Conservation (phyloP, 2,113 vertebrate genomes). For the Pachycephala philippinensis region DNA sequence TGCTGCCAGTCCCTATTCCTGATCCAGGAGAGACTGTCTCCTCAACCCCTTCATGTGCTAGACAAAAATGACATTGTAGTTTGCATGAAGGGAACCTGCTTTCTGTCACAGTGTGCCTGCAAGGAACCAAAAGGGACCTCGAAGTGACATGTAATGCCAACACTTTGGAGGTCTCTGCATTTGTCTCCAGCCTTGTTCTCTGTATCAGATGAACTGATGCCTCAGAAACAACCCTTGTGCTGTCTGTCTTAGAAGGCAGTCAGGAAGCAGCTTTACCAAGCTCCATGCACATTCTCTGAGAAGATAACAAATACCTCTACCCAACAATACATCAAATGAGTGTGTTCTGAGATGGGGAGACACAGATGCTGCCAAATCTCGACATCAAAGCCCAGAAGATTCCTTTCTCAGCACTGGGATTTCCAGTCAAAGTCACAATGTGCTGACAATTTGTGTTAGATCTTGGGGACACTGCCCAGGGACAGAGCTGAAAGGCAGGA, state of each 20-base stretch:
- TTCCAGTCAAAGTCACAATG: background rate
- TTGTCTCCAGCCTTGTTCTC: constrained; percentile 18
- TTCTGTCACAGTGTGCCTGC: background rate
- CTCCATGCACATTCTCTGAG: background rate
- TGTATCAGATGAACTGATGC: constrained; percentile 22
- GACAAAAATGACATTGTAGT: background rate
- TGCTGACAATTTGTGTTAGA: background rate
- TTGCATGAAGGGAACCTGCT: background rate
- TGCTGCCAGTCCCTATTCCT: background rate
- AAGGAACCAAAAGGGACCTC: background rate
- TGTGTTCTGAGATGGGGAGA: background rate
- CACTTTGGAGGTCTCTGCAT: background rate
- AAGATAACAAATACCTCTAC: constrained; percentile 32
- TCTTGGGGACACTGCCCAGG: background rate
- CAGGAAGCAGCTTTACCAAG: constrained; percentile 29
- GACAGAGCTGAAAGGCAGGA: background rate
- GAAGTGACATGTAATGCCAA: background rate
- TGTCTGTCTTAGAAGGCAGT: background rate
- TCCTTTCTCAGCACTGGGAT: background rate
- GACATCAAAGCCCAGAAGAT: constrained; percentile 1
- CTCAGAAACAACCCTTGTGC: background rate
- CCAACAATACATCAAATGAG: constrained; percentile 35
- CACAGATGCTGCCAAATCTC: background rate
- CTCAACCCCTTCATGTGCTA: background rate
- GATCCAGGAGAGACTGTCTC: background rate